Percentiles rank a stretch among this genome's conserved stretches.
phyloP scores from a whole-genome alignment of 2,797 vertebrate genomes.

The Hypotaenidia okinawae region DNA sequence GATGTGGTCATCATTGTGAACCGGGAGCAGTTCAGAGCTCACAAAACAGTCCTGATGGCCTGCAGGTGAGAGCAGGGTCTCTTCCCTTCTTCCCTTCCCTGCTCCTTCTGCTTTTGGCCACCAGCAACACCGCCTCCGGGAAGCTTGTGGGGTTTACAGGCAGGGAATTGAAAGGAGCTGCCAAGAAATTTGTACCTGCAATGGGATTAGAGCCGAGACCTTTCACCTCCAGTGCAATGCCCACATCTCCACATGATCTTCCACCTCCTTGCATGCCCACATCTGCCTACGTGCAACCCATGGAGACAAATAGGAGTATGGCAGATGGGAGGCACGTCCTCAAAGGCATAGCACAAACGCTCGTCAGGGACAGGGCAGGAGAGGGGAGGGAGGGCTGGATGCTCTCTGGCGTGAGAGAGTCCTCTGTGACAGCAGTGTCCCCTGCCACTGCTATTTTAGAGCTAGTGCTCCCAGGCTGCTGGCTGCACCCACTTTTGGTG shows the following conservation, averaged over 20 bases:
- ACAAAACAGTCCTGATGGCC: slow-evolving; percentile 99
- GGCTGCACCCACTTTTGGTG: not conserved
- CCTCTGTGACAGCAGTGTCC: not conserved
- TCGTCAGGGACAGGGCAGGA: not conserved
- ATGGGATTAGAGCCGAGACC: not conserved
- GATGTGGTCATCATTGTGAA: slow-evolving; percentile 97
- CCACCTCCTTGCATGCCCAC: not conserved
- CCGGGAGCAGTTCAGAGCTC: slow-evolving; percentile 96
- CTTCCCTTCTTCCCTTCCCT: not conserved
- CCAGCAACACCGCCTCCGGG: not conserved
- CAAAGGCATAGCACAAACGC: not conserved
- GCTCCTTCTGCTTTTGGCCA: not conserved
- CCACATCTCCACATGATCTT: not conserved
- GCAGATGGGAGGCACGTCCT: not conserved
- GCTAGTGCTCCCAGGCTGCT: not conserved
- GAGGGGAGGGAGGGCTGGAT: not conserved
- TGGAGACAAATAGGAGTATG: not conserved
- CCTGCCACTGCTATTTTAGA: not conserved
- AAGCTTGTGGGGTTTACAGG: not conserved
- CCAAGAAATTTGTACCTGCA: not conserved
- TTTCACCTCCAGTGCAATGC: not conserved
- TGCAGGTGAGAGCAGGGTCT: slow-evolving; percentile 87
- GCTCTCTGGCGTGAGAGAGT: not conserved
- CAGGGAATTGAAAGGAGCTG: not conserved
- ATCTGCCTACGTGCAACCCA: not conserved